Evolutionary conservation across 1,140 invertebrate species (phyloP), one percentile per base, ranked within the genome.

Genomic region (Chironomus tepperi): DNA sequence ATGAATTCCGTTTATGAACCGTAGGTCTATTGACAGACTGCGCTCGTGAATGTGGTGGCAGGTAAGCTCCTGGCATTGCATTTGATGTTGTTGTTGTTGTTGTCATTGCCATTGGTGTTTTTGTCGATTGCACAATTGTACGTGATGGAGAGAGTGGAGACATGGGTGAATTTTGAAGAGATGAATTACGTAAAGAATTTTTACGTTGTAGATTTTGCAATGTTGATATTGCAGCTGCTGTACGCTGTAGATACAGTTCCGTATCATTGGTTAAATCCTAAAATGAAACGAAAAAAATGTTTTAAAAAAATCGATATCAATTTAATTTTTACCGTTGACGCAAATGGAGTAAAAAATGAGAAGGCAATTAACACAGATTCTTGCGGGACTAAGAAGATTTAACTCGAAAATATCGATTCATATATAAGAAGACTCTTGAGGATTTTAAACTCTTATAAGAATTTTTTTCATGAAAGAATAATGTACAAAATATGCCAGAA

Each of bases 151-250:
- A 77, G 77, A 74, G 73, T 67, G 77, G 77, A 0, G 80, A 77
- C 7, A 64, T 74, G 16, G 42, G 64, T 18, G 75, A 76, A 34
- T 73, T 75, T 19, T 77, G 76, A 43, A 79, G 80, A 15, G 81
- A 82, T 65, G 81, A 81, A 57, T 42, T 74, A 15, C 42, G 42
- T 0, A 82, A 75, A 0, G 81, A 82, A 74, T 81, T 81, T 0
- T 80, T 77, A 7, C 81, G 79, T 0, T 80, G 81, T 0, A 80
- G 73, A 9, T 77, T 77, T 79, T 90, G 88, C 74, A 90, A 84
- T 75, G 87, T 87, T 24, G 87, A 87, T 75, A 90, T 89, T 12
- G 88, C 89, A 76, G 88, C 88, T 77, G 89, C 87, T 2, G 89
- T 89, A 77, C 88, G 88, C 74, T 88, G 85, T 21, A 90, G 80